Percentiles rank a stretch among this genome's conserved stretches.
Evolutionary conservation across 2,888 invertebrate species (phyloP).

Genomic region (Muschampia plurimacula): DNA sequence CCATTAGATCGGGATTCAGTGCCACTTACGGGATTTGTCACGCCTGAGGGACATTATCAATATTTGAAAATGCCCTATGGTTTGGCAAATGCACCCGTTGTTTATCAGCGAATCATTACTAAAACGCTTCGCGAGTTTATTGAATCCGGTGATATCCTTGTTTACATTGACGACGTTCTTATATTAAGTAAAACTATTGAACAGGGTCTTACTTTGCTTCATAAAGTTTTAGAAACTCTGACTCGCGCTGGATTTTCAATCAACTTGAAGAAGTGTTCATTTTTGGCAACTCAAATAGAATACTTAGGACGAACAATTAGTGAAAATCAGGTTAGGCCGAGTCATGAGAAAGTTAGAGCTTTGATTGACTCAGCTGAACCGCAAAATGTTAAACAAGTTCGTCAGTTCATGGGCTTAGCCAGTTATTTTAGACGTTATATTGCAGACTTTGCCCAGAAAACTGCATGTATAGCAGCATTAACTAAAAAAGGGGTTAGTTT

Average conservation of each 20-base stretch:
- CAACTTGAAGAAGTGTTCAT: background rate
- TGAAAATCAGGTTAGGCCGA: conserved; percentile 26
- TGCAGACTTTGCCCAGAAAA: background rate
- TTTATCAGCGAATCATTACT: background rate
- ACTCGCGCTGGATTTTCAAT: background rate
- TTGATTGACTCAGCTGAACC: conserved; percentile 13
- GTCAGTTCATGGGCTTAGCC: conserved; percentile 26
- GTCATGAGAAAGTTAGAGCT: conserved; percentile 14
- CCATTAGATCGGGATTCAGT: background rate
- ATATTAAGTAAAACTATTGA: background rate
- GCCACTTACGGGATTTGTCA: background rate
- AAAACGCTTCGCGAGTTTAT: background rate
- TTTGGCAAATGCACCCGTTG: background rate
- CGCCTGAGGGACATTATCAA: background rate
- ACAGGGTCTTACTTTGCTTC: background rate
- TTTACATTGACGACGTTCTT: background rate
- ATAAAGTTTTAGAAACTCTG: background rate
- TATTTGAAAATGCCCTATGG: background rate
- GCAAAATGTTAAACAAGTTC: conserved; percentile 23
- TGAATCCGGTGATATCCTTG: background rate
- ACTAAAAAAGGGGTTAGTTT: background rate
- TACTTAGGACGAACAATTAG: conserved; percentile 41
- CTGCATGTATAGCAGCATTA: conserved; percentile 2
- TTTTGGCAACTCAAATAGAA: conserved; percentile 35
- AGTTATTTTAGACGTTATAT: conserved; percentile 29